These are phyloP conservation scores for Hydrolagus affinis DNA, from an alignment of 2,113 vertebrate species.

Conservation along the genomic window DNA sequence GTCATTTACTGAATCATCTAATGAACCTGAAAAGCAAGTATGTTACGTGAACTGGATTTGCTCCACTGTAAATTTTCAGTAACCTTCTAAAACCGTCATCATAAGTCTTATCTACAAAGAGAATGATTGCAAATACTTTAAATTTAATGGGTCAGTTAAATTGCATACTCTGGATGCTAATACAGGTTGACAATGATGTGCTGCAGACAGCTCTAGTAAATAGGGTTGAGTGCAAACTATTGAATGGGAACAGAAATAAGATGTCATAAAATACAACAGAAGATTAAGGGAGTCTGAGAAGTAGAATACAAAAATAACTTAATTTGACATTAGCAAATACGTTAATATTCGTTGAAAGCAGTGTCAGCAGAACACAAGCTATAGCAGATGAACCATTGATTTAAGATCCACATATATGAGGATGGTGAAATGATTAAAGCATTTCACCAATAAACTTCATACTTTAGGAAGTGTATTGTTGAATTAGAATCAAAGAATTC, in stretches of 20 bases:
- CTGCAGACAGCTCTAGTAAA: neutral
- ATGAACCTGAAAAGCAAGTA: neutral
- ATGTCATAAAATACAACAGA: no score
- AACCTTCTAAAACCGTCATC: neutral
- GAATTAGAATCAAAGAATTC: no score
- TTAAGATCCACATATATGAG: no score
- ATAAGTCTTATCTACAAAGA: neutral
- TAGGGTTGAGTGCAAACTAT: neutral
- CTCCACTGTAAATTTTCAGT: neutral
- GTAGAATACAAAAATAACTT: neutral
- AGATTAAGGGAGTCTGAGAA: neutral
- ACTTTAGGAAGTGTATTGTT: no score
- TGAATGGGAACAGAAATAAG: neutral
- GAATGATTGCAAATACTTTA: neutral
- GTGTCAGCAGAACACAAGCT: no score
- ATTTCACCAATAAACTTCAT: no score
- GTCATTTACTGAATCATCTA: neutral
- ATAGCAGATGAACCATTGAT: no score
- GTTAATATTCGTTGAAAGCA: no score
- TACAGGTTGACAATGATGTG: neutral
- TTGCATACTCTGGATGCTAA: neutral
- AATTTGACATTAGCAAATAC: no score
- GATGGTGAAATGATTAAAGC: no score
- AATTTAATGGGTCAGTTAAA: slow-evolving; percentile 11
- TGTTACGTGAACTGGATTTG: neutral